Evolutionary conservation across 2,797 vertebrate species (phyloP).

Genomic region (Urosaurus nigricauda): DNA sequence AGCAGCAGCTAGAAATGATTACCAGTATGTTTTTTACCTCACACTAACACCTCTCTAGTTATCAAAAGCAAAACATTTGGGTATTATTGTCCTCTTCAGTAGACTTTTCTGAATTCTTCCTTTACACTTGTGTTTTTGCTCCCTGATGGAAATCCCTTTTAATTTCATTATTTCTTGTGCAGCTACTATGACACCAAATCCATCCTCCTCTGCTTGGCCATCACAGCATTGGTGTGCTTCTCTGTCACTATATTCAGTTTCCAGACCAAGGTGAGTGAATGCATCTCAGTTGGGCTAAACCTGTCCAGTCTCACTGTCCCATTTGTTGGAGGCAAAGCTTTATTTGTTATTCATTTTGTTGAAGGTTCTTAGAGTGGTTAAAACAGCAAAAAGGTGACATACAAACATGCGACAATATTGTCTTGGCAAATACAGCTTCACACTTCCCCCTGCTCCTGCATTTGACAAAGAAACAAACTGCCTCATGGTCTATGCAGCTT

Average conservation of each 20-base stretch:
- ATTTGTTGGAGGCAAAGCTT: not conserved
- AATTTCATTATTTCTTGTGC: constrained; percentile 41
- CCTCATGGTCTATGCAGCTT: not conserved
- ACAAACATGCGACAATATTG: not conserved
- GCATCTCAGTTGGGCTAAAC: not conserved
- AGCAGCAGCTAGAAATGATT: not conserved
- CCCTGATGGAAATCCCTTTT: not conserved
- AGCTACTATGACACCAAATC: constrained; percentile 94
- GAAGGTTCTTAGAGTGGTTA: not conserved
- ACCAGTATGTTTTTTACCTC: not conserved
- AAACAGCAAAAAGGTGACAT: not conserved
- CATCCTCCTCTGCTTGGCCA: constrained; percentile 90
- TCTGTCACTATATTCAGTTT: constrained; percentile 92
- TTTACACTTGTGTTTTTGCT: not conserved
- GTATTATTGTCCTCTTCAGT: not conserved
- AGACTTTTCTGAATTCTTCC: too few species aligned
- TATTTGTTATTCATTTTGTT: not conserved
- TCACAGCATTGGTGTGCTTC: constrained; percentile 91
- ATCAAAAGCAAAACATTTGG: too few species aligned
- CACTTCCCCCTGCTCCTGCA: not conserved
- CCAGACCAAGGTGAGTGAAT: constrained; percentile 91
- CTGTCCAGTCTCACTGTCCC: not conserved
- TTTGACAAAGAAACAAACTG: not conserved
- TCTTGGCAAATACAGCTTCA: too few species aligned
- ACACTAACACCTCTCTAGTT: not conserved